These are phyloP conservation scores for Rhynchopsitta pachyrhyncha DNA, from an alignment of 2,113 vertebrate genomes.

Conservation along the genomic window DNA sequence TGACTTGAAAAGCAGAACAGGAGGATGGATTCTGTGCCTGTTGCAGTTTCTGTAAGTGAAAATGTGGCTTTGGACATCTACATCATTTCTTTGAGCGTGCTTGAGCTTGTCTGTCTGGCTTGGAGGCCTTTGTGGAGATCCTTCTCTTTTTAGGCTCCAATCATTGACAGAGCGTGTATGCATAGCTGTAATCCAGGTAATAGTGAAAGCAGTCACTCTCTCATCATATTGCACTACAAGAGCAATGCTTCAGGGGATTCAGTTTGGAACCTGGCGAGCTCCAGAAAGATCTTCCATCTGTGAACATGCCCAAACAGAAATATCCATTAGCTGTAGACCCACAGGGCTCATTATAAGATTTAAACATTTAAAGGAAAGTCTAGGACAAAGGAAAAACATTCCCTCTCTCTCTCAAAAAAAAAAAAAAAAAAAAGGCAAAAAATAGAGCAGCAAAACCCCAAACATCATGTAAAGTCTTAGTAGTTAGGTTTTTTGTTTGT, in stretches of 20 bases:
- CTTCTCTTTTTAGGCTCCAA: background rate
- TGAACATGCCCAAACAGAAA: background rate
- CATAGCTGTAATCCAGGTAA: background rate
- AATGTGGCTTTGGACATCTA: background rate
- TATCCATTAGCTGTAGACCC: background rate
- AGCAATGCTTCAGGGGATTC: background rate
- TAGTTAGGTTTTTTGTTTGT: background rate
- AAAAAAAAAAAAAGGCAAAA: background rate
- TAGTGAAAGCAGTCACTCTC: background rate
- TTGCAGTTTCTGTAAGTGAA: fast-evolving
- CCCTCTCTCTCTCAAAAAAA: background rate
- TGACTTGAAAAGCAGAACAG: background rate
- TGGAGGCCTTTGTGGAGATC: background rate
- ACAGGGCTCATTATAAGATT: background rate
- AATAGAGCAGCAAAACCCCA: too few relatives aligned
- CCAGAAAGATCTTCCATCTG: background rate
- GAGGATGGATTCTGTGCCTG: background rate
- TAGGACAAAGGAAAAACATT: background rate
- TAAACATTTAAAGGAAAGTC: background rate
- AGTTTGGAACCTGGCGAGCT: background rate
- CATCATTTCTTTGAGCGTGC: fast-evolving
- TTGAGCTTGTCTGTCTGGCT: background rate
- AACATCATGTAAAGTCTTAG: background rate
- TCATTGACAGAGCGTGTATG: background rate
- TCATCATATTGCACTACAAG: background rate